These are phyloP conservation scores for Drosophila greeni DNA, from an alignment of 2,888 invertebrate genomes.

Conservation along the genomic window DNA sequence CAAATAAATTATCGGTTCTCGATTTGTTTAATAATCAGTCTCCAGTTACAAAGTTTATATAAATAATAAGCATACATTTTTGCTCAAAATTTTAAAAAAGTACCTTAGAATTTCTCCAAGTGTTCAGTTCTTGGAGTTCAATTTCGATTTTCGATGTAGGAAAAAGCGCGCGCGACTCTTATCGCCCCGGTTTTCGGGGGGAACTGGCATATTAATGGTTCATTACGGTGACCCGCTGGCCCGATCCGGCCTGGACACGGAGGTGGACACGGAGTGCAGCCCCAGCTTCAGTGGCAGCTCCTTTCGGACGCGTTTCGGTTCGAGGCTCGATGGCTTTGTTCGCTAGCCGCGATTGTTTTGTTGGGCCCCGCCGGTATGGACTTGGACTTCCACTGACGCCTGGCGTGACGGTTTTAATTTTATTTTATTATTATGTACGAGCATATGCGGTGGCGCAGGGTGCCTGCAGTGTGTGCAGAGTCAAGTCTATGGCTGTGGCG, in stretches of 20 bases:
- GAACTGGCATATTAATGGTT: conserved; percentile 69
- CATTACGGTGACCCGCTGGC: conserved; percentile 71
- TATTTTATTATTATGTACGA: conserved; percentile 59
- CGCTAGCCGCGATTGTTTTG: conserved; percentile 57
- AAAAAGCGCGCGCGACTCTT: conserved; percentile 42
- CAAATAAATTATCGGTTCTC: neutral
- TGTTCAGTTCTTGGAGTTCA: conserved; percentile 7
- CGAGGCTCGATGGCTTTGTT: conserved; percentile 58
- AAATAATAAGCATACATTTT: too few relatives aligned
- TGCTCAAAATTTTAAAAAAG: too few relatives aligned
- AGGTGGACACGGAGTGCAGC: conserved; percentile 18
- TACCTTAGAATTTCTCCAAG: neutral
- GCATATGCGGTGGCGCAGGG: conserved; percentile 53
- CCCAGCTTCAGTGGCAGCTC: conserved; percentile 47
- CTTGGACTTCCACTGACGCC: conserved; percentile 62
- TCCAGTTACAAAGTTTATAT: too few relatives aligned
- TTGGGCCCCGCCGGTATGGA: conserved; percentile 26
- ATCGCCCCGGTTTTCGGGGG: conserved; percentile 45
- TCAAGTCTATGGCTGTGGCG: conserved; percentile 31
- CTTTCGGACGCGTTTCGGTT: conserved; percentile 45
- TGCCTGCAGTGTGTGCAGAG: conserved; percentile 47
- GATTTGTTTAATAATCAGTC: neutral
- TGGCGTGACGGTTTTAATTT: conserved; percentile 77
- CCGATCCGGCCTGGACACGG: conserved; percentile 36
- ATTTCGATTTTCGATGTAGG: conserved; percentile 61